These are phyloP conservation scores for Balearica regulorum DNA, from an alignment of 2,797 vertebrate species.

Conservation along the genomic window DNA sequence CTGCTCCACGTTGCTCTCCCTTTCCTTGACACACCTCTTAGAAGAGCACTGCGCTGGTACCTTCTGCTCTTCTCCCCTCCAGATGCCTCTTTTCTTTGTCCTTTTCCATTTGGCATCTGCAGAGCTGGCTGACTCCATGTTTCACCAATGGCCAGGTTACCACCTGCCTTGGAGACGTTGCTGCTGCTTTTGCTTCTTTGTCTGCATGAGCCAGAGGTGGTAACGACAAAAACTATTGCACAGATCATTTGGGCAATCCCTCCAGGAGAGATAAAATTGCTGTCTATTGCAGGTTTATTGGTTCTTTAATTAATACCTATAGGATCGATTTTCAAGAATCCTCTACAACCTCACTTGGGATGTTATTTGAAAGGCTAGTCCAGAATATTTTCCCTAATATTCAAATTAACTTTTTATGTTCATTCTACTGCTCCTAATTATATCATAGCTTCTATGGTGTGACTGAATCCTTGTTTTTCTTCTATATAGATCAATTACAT, in stretches of 20 bases:
- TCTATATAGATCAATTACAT: not conserved
- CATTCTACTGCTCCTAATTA: not conserved
- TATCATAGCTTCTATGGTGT: not conserved
- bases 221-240: not conserved
- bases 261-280: not conserved
- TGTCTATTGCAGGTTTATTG: not conserved
- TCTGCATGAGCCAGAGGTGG: not conserved
- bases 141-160: rapidly evolving
- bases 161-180: not conserved
- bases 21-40: not conserved
- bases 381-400: not conserved
- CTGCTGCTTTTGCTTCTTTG: not conserved
- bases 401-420: not conserved
- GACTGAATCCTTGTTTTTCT: not conserved
- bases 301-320: constrained; percentile 33
- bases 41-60: not conserved
- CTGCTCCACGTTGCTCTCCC: not conserved
- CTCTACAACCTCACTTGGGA: not conserved
- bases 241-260: not conserved
- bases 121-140: rapidly evolving
- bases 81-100: not conserved
- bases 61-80: not conserved
- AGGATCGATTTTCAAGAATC: constrained; percentile 22
- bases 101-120: not conserved
- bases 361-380: constrained; percentile 1